A percentile compares a stretch with the other conserved stretches of the same genome.
Evolutionary conservation across 2,113 vertebrate genomes (phyloP).

Genomic region (Aphelocoma coerulescens): DNA sequence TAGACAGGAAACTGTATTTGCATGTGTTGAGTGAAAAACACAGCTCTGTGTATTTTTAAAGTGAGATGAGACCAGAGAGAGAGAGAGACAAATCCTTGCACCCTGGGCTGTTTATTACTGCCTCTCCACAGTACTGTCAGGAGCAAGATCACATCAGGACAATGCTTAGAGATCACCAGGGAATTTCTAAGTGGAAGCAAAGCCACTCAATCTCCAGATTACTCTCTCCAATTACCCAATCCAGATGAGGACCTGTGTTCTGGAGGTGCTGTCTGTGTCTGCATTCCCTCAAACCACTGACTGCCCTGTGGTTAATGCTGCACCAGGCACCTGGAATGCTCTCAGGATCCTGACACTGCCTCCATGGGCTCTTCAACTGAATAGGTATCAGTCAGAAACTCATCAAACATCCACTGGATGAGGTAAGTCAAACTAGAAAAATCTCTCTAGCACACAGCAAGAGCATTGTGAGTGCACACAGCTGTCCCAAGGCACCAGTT

Average conservation of each 20-base stretch:
- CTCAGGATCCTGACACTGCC: background rate
- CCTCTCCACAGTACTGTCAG: background rate
- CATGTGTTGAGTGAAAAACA: background rate
- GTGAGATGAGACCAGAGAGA: background rate
- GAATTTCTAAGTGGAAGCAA: background rate
- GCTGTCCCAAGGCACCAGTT: background rate
- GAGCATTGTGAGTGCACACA: background rate
- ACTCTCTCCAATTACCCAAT: background rate
- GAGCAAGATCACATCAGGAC: background rate
- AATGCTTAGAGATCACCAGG: background rate
- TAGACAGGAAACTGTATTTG: background rate
- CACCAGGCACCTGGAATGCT: background rate
- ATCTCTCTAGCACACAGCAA: background rate
- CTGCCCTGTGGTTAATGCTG: background rate
- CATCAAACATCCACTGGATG: background rate
- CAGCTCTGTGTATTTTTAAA: background rate
- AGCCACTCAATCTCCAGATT: background rate
- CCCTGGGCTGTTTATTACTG: background rate
- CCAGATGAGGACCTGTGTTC: background rate
- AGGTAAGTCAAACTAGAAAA: background rate
- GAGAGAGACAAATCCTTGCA: background rate
- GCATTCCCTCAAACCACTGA: background rate
- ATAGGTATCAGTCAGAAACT: background rate
- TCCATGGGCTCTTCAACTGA: background rate
- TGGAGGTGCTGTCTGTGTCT: background rate